Base-by-base conservation (phyloP, 2,888 invertebrate species). In the Portevinia maculata region DNA sequence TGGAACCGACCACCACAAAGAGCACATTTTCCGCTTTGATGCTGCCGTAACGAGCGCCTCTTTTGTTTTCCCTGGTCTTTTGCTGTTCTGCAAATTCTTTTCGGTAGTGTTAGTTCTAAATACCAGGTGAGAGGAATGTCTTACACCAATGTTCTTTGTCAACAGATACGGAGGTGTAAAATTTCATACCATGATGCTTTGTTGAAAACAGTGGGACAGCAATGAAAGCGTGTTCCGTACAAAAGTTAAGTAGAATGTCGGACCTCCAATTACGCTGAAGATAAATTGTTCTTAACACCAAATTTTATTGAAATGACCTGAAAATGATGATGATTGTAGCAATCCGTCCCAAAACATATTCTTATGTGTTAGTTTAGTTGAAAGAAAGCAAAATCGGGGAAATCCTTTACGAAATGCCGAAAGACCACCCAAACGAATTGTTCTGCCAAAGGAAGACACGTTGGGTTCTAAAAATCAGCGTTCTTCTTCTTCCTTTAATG, bases 1-100 rank as follows among this genome's bases (percentile, higher is more conserved):
- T 62, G 78, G 53, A 78, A 78, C 65, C 67, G 90, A 89, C 90
- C 89, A 90, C 90, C 90, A 88, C 88, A 88, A 85, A 86, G 86
- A 88, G 89, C 88, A 87, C 85, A 88, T 89, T 88, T 88, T 87
- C 87, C 86, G 86, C 89, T 89, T 89, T 89, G 89, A 89, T 89
- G 87, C 87, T 87, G 88, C 89, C 89, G 89, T 90, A 86, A 88
- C 89, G 87, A 88, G 85, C 85, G 85, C 76, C 84, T 73, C 75
- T 78, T 85, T 88, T 88, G 88, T 88, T 85, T 76, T 71, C 44
- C 67, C 73, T 86, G 84, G 86, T 87, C 86, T 84, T 86, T 87
- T 88, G 89, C 89, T 89, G 89, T 89, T 89, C 88, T 87, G 89
- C 86, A 83, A 76, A 83, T 50, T 64, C 17, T 17, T 46, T 59